A percentile compares a stretch with the other conserved stretches of the same genome.
These are phyloP conservation scores for Epizoanthus illoricatus DNA, from an alignment of 92 coral and sea anemone species.

Conservation along the genomic window DNA sequence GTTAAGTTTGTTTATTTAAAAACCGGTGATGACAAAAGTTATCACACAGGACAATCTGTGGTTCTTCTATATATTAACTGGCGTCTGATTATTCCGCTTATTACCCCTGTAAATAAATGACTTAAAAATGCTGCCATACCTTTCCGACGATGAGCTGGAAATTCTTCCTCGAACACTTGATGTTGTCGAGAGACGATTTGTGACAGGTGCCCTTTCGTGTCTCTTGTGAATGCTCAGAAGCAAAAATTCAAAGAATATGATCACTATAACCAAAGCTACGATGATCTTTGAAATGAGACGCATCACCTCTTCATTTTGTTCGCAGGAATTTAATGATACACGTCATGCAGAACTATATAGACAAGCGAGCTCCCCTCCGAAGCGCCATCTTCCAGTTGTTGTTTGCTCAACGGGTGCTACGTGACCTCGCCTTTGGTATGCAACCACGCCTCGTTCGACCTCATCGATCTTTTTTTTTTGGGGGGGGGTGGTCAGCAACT, in stretches of 20 bases:
- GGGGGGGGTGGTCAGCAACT: too few relatives aligned
- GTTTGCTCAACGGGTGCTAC: too few relatives aligned
- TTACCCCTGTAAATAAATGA: too few relatives aligned
- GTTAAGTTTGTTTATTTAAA: too few relatives aligned
- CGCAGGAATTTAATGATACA: not conserved
- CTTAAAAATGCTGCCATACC: too few relatives aligned
- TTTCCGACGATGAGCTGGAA: not conserved
- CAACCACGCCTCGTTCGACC: too few relatives aligned
- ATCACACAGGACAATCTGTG: too few relatives aligned
- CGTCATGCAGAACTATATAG: not conserved
- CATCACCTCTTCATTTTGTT: slow-evolving; percentile 41
- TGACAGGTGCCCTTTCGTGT: slow-evolving; percentile 25
- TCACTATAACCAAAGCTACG: slow-evolving; percentile 44
- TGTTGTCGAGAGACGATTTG: not conserved
- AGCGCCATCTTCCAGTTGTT: not conserved
- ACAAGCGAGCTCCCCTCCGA: not conserved
- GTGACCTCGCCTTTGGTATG: too few relatives aligned
- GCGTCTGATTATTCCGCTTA: too few relatives aligned
- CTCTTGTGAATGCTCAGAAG: slow-evolving; percentile 47
- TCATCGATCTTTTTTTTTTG: too few relatives aligned
- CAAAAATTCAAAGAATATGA: slow-evolving; percentile 57
- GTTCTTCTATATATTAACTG: too few relatives aligned
- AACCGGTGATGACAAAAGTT: too few relatives aligned
- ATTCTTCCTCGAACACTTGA: not conserved
- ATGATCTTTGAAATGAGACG: slow-evolving; percentile 45